Percentiles rank a stretch among this genome's conserved stretches.
Evolutionary conservation across 2,888 invertebrate species (phyloP).

Genomic region (Limnephilus auricula): DNA sequence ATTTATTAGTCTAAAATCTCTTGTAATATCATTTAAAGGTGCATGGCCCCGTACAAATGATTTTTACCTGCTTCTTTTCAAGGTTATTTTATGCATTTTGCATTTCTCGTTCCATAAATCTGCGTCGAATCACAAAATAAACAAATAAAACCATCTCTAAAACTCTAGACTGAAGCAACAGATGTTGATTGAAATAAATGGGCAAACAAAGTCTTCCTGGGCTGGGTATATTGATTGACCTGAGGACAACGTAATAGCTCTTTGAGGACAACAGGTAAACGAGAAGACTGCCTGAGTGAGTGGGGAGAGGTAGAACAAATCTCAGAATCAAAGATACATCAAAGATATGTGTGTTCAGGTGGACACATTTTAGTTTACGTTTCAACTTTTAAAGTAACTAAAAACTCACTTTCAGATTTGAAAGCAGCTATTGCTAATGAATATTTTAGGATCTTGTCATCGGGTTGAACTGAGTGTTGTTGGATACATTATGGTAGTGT

Average conservation of each 20-base stretch:
- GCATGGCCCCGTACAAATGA: too few relatives aligned
- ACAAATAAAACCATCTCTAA: neutral
- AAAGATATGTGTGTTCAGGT: too few relatives aligned
- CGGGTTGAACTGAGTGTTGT: neutral
- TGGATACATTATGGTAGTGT: neutral
- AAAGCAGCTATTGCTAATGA: neutral
- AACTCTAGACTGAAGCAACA: neutral
- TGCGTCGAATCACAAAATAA: neutral
- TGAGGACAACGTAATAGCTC: too few relatives aligned
- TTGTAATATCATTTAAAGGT: too few relatives aligned
- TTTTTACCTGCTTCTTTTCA: too few relatives aligned
- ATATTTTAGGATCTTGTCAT: too few relatives aligned
- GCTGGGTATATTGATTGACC: neutral
- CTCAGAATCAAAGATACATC: too few relatives aligned
- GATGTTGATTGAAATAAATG: neutral
- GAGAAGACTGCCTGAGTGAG: too few relatives aligned
- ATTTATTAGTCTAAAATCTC: too few relatives aligned
- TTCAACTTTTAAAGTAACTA: neutral
- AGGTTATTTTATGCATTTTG: too few relatives aligned
- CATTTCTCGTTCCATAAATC: too few relatives aligned
- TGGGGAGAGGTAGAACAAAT: too few relatives aligned
- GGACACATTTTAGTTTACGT: neutral
- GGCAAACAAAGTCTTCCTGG: neutral
- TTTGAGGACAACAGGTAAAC: neutral
- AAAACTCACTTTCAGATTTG: neutral